Conservation (phyloP, 2,113 vertebrate species). For the Caracal caracal region DNA sequence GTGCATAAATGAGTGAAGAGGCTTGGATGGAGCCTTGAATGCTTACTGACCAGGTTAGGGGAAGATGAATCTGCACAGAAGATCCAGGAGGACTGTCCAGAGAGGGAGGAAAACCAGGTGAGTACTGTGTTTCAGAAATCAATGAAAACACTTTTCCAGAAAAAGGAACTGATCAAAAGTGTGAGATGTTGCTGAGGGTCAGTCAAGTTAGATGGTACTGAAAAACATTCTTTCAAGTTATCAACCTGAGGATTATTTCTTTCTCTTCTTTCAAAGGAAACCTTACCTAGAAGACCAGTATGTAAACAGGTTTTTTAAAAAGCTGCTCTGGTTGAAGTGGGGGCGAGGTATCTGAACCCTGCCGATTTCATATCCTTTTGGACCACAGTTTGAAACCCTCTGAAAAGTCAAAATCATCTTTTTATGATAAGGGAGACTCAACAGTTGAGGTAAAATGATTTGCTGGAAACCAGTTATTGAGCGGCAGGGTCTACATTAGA, state of each 20-base stretch:
- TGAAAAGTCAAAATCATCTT: background rate
- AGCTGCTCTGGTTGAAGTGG: background rate
- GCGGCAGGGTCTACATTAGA: background rate
- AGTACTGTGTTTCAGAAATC: background rate
- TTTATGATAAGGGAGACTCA: background rate
- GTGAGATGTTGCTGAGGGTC: background rate
- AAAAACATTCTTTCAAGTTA: slow-evolving; percentile 6
- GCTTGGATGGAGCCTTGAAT: background rate
- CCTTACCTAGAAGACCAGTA: background rate
- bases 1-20: background rate
- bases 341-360: background rate
- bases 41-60: background rate
- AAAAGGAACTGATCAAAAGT: slow-evolving; percentile 12
- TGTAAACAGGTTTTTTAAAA: background rate
- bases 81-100: background rate
- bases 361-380: background rate
- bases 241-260: background rate
- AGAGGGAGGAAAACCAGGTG: background rate
- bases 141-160: background rate
- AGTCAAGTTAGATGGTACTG: background rate
- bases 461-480: background rate
- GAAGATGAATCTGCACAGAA: background rate
- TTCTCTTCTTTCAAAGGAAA: slow-evolving; percentile 2
- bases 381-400: background rate
- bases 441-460: slow-evolving; percentile 7